Percentiles rank a stretch among this genome's conserved stretches.
Conservation (phyloP, 2,888 invertebrate genomes). For the Epirrita christyi region DNA sequence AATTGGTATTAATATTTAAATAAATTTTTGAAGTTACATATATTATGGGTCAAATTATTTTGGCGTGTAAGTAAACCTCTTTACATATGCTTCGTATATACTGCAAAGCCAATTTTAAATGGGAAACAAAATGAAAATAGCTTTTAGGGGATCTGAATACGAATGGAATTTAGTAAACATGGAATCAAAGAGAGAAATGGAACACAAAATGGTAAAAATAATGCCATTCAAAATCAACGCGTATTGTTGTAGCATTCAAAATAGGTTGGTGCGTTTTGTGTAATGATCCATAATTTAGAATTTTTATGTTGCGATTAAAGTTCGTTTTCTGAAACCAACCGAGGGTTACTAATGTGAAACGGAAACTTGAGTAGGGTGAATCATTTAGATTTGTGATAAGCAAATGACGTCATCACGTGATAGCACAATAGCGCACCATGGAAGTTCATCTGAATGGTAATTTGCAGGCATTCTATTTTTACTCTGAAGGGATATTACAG, state of each 20-base stretch:
- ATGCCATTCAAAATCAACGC: not conserved
- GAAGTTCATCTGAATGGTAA: constrained; percentile 5
- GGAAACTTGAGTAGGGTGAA: constrained; percentile 62
- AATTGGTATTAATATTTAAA: no score
- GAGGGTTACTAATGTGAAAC: constrained; percentile 62
- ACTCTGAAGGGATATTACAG: not conserved
- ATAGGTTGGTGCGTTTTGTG: not conserved
- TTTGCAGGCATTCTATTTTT: constrained; percentile 1
- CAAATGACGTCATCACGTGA: constrained; percentile 67
- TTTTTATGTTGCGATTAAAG: constrained; percentile 31
- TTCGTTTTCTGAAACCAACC: constrained; percentile 48
- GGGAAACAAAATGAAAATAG: not conserved
- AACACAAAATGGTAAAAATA: not conserved
- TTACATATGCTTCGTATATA: no score
- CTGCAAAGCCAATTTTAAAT: not conserved
- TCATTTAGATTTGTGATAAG: constrained; percentile 66
- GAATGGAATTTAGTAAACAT: not conserved
- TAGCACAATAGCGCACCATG: constrained; percentile 28
- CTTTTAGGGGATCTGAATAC: not conserved
- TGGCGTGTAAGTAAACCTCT: no score
- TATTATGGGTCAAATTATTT: no score
- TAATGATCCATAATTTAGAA: constrained; percentile 10
- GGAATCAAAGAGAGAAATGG: not conserved
- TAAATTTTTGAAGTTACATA: no score
- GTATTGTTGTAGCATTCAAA: not conserved